A percentile compares a stretch with the other conserved stretches of the same genome.
Evolutionary conservation across 2,888 invertebrate genomes (phyloP).

Genomic region (Lacanobia oleracea): DNA sequence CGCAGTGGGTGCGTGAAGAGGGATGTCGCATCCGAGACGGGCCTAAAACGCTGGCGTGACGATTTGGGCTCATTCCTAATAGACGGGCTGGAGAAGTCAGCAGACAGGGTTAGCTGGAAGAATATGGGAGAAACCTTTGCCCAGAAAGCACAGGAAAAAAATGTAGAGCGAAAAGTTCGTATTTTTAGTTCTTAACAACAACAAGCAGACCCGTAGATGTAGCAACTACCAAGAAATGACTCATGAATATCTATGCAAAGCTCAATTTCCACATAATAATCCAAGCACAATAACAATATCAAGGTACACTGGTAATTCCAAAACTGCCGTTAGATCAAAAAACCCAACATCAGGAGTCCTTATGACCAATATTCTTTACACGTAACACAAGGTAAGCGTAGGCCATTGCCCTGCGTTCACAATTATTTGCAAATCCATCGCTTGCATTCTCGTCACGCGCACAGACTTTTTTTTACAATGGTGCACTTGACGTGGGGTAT

Average conservation of each 20-base stretch:
- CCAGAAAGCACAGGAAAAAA: not conserved
- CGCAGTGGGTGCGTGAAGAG: no score
- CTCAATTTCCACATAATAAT: slow-evolving; percentile 12
- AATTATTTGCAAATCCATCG: slow-evolving; percentile 84
- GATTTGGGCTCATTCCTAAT: no score
- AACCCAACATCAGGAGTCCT: slow-evolving; percentile 53
- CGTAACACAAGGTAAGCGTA: slow-evolving; percentile 85
- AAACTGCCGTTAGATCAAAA: slow-evolving; percentile 66
- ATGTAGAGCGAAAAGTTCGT: not conserved
- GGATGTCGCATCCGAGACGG: no score
- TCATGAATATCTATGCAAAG: slow-evolving; percentile 1
- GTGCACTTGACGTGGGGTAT: slow-evolving; percentile 72
- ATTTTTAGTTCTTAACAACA: not conserved
- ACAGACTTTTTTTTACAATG: slow-evolving; percentile 78
- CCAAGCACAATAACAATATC: slow-evolving; percentile 30
- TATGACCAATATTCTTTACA: slow-evolving; percentile 71
- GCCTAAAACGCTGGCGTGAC: no score
- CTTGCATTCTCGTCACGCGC: slow-evolving; percentile 81
- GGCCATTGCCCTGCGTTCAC: slow-evolving; percentile 82
- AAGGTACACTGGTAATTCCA: slow-evolving; percentile 49
- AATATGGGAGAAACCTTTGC: no score
- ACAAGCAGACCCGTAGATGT: not conserved
- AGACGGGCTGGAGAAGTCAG: no score
- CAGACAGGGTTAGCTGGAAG: no score
- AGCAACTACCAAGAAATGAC: not conserved